Conservation (phyloP, 2,797 vertebrate genomes). For the Myiotriccus ornatus region DNA sequence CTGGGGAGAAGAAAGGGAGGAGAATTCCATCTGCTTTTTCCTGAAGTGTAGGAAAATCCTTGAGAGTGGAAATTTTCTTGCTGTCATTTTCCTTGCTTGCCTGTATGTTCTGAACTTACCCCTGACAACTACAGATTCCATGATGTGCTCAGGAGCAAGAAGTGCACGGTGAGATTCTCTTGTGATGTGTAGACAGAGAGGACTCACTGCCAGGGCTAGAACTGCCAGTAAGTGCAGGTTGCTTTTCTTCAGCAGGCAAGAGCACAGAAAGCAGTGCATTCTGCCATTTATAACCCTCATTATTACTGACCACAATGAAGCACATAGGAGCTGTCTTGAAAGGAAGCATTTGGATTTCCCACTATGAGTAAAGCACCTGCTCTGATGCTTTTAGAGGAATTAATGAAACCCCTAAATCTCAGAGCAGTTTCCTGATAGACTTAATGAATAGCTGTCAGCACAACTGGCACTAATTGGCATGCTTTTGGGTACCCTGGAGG, state of each 20-base stretch:
- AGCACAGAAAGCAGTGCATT: neutral
- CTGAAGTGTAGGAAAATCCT: neutral
- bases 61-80: neutral
- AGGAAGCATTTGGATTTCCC: neutral
- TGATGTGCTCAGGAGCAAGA: rapidly evolving
- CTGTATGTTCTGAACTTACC: neutral
- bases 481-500: slow-evolving; percentile 17
- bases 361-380: neutral
- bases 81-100: neutral
- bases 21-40: neutral
- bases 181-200: neutral
- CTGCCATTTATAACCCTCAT: neutral
- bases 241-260: neutral
- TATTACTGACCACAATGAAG: neutral
- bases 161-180: neutral
- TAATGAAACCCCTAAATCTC: slow-evolving; percentile 39
- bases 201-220: rapidly evolving
- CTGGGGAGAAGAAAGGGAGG: rapidly evolving
- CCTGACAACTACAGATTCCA: neutral
- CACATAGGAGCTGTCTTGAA: neutral
- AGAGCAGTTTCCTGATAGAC: slow-evolving; percentile 10
- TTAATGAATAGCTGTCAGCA: slow-evolving; percentile 53
- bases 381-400: slow-evolving; percentile 19
- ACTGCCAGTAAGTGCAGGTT: rapidly evolving
- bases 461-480: slow-evolving; percentile 37